These are phyloP conservation scores for Microctonus hyperodae DNA, from an alignment of 2,888 invertebrate genomes.

Conservation along the genomic window DNA sequence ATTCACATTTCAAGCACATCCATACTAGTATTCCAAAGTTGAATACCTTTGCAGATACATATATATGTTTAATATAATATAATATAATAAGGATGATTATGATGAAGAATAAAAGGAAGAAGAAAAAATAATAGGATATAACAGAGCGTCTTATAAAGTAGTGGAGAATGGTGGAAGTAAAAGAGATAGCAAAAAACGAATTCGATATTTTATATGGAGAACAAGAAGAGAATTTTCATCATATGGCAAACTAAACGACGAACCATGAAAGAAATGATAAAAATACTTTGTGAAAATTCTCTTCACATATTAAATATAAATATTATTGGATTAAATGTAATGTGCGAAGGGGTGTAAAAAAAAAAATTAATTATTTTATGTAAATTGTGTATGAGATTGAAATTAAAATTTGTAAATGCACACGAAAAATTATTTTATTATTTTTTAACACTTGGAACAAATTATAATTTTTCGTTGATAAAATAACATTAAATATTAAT, in stretches of 20 bases:
- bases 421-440: too few species aligned
- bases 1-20: constrained; percentile 48
- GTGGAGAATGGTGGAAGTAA: not conserved
- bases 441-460: too few species aligned
- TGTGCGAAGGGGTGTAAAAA: too few species aligned
- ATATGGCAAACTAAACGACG: not conserved
- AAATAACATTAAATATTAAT: too few species aligned
- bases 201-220: constrained; percentile 1
- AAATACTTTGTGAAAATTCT: not conserved
- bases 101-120: not conserved
- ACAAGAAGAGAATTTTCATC: not conserved
- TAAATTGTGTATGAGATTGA: too few species aligned
- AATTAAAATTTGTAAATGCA: too few species aligned
- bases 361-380: too few species aligned
- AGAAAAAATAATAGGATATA: not conserved
- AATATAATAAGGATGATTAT: constrained; percentile 2
- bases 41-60: too few species aligned
- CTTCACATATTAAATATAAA: too few species aligned
- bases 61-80: constrained; percentile 17
- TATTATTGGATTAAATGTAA: too few species aligned
- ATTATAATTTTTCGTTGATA: too few species aligned
- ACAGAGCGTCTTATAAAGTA: not conserved
- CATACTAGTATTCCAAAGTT: constrained; percentile 25
- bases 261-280: not conserved
- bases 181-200: not conserved